Evolutionary conservation across 2,888 invertebrate species (phyloP).

Genomic region (Drosophila borborema): DNA sequence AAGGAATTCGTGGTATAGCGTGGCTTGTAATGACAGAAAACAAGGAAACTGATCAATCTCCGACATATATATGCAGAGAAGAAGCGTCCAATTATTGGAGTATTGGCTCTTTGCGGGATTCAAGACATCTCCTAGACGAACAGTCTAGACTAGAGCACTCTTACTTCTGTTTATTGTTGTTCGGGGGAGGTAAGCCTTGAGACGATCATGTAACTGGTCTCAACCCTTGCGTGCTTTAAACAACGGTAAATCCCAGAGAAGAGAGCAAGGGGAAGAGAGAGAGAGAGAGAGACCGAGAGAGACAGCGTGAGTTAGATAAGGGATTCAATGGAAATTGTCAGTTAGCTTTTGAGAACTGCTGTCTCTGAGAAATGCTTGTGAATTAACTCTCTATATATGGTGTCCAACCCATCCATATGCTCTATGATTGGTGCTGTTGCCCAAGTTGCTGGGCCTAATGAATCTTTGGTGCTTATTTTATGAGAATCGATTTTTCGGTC

Average conservation of each 20-base stretch:
- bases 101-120: too few relatives aligned
- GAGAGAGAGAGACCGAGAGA: neutral
- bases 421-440: constrained; percentile 14
- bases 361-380: neutral
- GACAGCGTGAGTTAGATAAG: neutral
- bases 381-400: neutral
- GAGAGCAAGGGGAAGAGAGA: neutral
- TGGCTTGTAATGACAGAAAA: too few relatives aligned
- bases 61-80: too few relatives aligned
- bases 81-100: too few relatives aligned
- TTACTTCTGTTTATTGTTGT: constrained; percentile 2
- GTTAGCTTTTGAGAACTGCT: neutral
- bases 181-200: neutral
- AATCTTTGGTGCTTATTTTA: constrained; percentile 53
- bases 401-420: neutral
- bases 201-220: neutral
- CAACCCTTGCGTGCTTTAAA: neutral
- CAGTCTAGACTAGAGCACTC: neutral
- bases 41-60: too few relatives aligned
- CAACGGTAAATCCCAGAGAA: neutral
- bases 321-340: neutral
- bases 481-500: constrained; percentile 12
- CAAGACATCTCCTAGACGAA: neutral
- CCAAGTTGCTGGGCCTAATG: constrained; percentile 34
- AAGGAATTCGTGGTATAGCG: too few relatives aligned